Evolutionary conservation across 2,113 vertebrate species (phyloP).

Genomic region (Anseranas semipalmata): DNA sequence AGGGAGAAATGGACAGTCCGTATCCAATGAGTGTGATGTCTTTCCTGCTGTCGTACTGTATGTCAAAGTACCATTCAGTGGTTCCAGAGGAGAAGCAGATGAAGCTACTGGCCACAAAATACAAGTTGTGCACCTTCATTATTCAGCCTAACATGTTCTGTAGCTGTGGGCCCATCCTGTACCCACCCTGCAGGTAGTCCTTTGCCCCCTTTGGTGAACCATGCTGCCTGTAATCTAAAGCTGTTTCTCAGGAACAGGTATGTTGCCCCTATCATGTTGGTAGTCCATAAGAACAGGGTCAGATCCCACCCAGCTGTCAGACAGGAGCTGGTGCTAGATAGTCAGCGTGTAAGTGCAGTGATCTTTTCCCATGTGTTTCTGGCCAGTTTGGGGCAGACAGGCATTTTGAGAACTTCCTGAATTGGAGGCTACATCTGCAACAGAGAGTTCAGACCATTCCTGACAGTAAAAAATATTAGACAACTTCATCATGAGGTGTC

Average conservation of each 20-base stretch:
- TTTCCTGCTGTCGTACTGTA: background rate
- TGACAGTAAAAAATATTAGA: background rate
- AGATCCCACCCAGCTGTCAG: background rate
- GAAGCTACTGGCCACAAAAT: background rate
- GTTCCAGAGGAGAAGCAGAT: background rate
- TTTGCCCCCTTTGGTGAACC: background rate
- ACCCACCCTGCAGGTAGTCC: background rate
- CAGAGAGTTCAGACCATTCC: background rate
- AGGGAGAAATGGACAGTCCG: background rate
- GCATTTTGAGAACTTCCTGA: conserved; percentile 14
- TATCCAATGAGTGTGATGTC: background rate
- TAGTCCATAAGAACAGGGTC: background rate
- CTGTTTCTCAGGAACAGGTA: background rate
- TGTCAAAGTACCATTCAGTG: background rate
- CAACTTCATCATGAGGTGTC: background rate
- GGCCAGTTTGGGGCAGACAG: background rate
- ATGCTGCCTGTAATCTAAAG: background rate
- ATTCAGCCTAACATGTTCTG: background rate
- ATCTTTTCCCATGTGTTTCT: background rate
- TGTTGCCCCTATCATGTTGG: accelerated
- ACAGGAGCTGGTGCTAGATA: background rate
- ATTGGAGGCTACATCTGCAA: background rate
- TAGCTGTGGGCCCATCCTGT: accelerated
- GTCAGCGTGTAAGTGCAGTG: background rate
- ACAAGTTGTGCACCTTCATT: accelerated